Evolutionary conservation across 2,797 vertebrate species (phyloP), one percentile per base, ranked within the genome.

Genomic region (Limnodromus scolopaceus): DNA sequence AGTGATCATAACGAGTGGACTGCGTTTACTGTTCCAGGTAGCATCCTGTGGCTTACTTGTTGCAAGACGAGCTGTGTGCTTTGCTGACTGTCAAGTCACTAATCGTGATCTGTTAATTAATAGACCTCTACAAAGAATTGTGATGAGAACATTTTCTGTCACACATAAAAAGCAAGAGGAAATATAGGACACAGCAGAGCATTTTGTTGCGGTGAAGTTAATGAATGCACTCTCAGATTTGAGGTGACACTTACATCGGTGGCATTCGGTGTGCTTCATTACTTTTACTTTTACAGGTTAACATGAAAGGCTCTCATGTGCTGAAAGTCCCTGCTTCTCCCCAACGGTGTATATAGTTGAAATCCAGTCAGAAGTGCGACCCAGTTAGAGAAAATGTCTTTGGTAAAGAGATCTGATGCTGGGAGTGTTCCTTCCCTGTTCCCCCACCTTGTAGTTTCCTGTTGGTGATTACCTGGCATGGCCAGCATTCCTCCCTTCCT

Each of bases 281-380:
- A 91, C 88, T 95, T 97, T 93, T 24, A 91, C 81, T 89, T 93
- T 89, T 94, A 77, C 68, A 86, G 2, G 4, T 65, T 94, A 95
- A 89, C 75, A 96, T 89, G 89, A 96, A 97, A 96, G 76, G 55
- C 63, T 89, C 84, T 93, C 60, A 36, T 89, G 72, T 13, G 45
- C 87, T 95, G 93, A 96, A 98, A 97, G 91, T 89, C 77, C 66
- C 88, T 95, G 69, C 93, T 96, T 97, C 92, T 97, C 87, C 87
- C 91, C 79, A 93, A 90, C 2, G 7, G 86, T 94, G 91, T 65
- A 55, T 43, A 46, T 80, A 97, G 92, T 94, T 97, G 92, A 91
- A 96, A 95, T 70, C 84, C 78, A 96, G 92, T 76, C 89, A 97
- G 95, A 96, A 96, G 91, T 36, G 16, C 0, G 20, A 97, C 74